These are phyloP conservation scores for Brachyhypopomus gauderio DNA, from an alignment of 2,113 vertebrate species.

Conservation along the genomic window DNA sequence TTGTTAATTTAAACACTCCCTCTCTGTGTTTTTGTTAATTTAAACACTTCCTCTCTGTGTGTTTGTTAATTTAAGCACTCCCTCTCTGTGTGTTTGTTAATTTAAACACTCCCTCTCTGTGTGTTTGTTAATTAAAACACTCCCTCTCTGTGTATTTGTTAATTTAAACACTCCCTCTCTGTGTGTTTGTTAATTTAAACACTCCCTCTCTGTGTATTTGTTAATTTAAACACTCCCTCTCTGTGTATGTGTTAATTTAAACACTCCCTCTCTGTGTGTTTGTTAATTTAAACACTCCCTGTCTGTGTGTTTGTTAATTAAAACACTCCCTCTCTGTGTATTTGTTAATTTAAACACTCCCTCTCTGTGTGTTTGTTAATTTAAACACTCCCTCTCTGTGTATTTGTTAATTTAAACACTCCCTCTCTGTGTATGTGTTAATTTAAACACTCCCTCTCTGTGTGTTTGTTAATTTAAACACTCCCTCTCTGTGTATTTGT, in stretches of 20 bases:
- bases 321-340: conserved; percentile 25
- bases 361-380: not conserved
- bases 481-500: conserved; percentile 22
- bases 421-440: conserved; percentile 9
- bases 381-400: conserved; percentile 23
- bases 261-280: conserved; percentile 23
- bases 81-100: conserved; percentile 7
- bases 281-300: conserved; percentile 16
- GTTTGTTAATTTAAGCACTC: not conserved
- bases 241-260: not conserved
- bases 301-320: not conserved
- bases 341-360: conserved; percentile 7
- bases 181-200: not conserved
- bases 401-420: not conserved
- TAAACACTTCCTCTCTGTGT: conserved; percentile 25
- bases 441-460: conserved; percentile 26
- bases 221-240: conserved; percentile 22
- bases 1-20: conserved; percentile 10
- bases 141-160: conserved; percentile 15
- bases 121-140: not conserved
- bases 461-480: not conserved
- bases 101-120: conserved; percentile 23
- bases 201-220: conserved; percentile 21
- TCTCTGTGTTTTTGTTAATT: not conserved
- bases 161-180: conserved; percentile 28